Evolutionary conservation across 2,797 vertebrate species (phyloP), one percentile per base, ranked within the genome.

Genomic region (Darevskia nairensis): DNA sequence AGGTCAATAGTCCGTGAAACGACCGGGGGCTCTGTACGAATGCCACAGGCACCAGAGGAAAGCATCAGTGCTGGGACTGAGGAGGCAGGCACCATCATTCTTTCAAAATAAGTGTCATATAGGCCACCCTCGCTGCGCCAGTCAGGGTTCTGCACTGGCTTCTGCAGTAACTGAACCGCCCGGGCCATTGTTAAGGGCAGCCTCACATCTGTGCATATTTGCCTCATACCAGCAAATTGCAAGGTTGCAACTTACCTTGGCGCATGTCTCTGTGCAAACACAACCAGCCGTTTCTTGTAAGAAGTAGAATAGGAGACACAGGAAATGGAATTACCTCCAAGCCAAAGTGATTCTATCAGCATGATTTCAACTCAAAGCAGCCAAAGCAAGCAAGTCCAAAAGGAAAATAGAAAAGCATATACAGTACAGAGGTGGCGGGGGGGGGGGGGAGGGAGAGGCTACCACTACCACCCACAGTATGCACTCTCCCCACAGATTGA

Each of bases 381-480:
- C 95, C 96, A 97, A 97, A 96, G 93, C 95, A 96, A 97, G 95
- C 96, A 89, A 91, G 93, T 79, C 85, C 89, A 93, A 91, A 76
- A 87, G 93, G 94, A 95, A 94, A 95, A 80, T 64, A 85, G 17
- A 29, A 93, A 94, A 90, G 89, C 88, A 94, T 93, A 92, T 92
- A 89, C 84, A 59, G 86, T 27, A 94, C 13, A 35, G 35, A 35
- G 35, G 35, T 2, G 35, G 35, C 2, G 3, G 50, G 11, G 11
- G 2, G 50, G 1, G 10, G 50, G 89, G 95, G 90, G 92, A 89
- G 95, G 90, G 92, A 89, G 94, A 93, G 94, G 93, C 92, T 95
- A 94, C 94, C 93, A 90, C 93, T 80, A 81, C 27, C 50, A 80
- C 55, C 71, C 68, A 71, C 78, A 92, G 91, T 91, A 94, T 84